A percentile compares a stretch with the other conserved stretches of the same genome.
phyloP scores from a whole-genome alignment of 2,888 invertebrate species.

The Scaptodrosophila latifasciaeformis region DNA sequence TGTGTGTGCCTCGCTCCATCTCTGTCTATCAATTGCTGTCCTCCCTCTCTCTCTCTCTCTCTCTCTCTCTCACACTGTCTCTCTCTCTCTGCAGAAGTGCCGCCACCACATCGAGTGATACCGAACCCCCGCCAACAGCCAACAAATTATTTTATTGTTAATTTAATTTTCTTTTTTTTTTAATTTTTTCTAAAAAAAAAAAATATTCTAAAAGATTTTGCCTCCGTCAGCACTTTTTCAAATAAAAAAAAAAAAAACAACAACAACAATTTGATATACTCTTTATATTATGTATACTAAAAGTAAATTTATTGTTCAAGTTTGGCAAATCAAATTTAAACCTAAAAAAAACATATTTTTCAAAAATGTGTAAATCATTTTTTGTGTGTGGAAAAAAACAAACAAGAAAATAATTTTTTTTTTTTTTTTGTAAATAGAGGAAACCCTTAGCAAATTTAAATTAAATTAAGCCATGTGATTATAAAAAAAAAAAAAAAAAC shows the following conservation, averaged over 20 bases:
- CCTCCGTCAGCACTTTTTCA: not conserved
- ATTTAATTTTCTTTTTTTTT: conserved; percentile 8
- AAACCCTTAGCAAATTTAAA: conserved; percentile 21
- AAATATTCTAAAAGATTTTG: conserved; percentile 1
- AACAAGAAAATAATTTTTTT: conserved; percentile 2
- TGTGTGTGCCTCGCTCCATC: not conserved
- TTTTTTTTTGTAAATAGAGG: not conserved
- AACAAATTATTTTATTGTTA: conserved; percentile 19
- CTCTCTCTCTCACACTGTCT: conserved; percentile 1
- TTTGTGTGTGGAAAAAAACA: too few species aligned
- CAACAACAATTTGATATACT: not conserved
- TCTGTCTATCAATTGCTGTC: not conserved
- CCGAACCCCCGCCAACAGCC: not conserved
- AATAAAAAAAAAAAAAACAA: not conserved
- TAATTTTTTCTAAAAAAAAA: conserved; percentile 2
- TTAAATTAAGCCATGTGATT: conserved; percentile 21
- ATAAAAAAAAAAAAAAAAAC: not conserved
- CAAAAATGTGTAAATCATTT: conserved; percentile 8
- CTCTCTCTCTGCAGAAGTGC: not conserved
- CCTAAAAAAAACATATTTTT: conserved; percentile 2
- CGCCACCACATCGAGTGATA: not conserved
- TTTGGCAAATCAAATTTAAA: conserved; percentile 30
- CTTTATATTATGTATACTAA: not conserved
- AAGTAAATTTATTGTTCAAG: conserved; percentile 16
- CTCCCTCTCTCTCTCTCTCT: not conserved